These are phyloP conservation scores for Physella acuta DNA, from an alignment of 1,140 invertebrate species.

Conservation along the genomic window DNA sequence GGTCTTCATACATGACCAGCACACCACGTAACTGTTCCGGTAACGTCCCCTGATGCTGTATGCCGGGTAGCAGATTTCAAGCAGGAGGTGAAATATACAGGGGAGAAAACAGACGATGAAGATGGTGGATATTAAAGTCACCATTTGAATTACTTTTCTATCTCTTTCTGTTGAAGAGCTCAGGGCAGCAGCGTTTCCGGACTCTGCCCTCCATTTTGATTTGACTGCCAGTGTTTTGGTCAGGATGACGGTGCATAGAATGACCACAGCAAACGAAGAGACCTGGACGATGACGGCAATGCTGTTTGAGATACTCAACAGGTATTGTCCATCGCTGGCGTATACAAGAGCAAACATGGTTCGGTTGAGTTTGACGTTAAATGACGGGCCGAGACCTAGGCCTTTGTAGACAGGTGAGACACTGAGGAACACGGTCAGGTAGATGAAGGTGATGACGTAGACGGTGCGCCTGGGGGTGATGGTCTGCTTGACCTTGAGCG, in stretches of 20 bases:
- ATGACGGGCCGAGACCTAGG: background rate
- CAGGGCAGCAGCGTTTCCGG: background rate
- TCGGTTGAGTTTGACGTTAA: background rate
- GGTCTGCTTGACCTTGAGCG: conserved; percentile 9
- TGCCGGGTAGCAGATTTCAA: background rate
- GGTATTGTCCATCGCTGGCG: background rate
- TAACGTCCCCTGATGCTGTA: background rate
- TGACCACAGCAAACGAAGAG: background rate
- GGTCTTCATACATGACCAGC: background rate
- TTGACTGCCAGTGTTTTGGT: background rate
- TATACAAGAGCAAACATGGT: background rate
- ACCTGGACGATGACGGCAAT: background rate
- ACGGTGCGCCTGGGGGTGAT: background rate
- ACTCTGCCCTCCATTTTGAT: background rate
- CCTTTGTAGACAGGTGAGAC: background rate
- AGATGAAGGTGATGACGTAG: background rate
- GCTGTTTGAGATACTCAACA: background rate
- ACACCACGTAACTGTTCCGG: background rate
- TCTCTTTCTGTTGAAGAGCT: background rate
- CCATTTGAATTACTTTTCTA: background rate
- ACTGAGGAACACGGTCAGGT: background rate
- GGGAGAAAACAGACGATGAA: conserved; percentile 6
- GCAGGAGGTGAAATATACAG: background rate
- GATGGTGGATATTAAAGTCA: background rate
- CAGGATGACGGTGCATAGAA: background rate